phyloP scores from a whole-genome alignment of 2,797 vertebrate species.

The Melopsittacus undulatus region DNA sequence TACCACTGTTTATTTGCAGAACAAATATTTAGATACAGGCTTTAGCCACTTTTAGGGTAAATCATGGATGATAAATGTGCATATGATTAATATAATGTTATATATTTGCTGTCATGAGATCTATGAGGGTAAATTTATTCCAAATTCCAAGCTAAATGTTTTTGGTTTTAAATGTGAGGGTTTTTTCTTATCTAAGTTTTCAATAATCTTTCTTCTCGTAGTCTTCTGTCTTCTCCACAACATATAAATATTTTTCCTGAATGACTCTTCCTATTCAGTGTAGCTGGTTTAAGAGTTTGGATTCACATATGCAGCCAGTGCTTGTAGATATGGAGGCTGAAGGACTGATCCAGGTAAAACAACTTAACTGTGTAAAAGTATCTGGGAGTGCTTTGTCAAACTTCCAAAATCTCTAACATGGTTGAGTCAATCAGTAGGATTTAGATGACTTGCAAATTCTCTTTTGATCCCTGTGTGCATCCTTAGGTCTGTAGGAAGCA shows the following conservation, averaged over 20 bases:
- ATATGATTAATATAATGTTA: not conserved
- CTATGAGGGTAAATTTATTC: not conserved
- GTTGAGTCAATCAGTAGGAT: not conserved
- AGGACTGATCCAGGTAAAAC: not conserved
- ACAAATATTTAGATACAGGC: not conserved
- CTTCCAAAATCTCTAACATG: not conserved
- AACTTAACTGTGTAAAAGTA: not conserved
- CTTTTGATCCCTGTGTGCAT: not conserved
- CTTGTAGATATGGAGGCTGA: not conserved
- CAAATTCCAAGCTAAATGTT: not conserved
- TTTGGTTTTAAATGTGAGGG: not conserved
- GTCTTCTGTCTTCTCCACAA: not conserved
- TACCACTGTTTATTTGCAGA: not conserved
- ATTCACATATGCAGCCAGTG: not conserved
- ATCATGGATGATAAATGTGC: not conserved
- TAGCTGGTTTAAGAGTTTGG: not conserved
- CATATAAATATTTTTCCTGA: not conserved
- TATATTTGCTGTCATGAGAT: not conserved
- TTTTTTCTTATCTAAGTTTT: not conserved
- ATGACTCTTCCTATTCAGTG: not conserved
- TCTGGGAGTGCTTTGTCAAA: not conserved
- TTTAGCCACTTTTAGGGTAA: not conserved
- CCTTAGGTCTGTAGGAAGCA: not conserved
- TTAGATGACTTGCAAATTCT: not conserved
- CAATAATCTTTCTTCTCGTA: not conserved